Evolutionary conservation across 2,797 vertebrate species (phyloP), one percentile per base, ranked within the genome.

Genomic region (Vultur gryphus): DNA sequence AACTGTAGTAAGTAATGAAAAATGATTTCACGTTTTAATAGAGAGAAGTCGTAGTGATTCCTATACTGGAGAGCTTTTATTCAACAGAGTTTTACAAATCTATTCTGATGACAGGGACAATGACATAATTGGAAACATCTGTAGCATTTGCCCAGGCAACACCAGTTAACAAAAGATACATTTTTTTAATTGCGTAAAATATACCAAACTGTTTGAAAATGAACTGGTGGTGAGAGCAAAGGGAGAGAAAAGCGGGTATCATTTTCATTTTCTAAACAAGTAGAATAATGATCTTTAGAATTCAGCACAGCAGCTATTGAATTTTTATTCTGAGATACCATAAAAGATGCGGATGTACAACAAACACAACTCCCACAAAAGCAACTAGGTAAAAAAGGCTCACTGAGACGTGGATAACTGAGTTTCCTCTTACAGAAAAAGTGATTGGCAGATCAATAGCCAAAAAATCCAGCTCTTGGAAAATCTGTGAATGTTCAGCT

Each of bases 211-310:
- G 28, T 79, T 90, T 82, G 67, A 71, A 95, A 94, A 64, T 90
- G 80, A 87, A 54, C 67, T 78, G 65, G 67, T 89, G 65, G 61
- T 28, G 33, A 77, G 75, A 77, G 59, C 23, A 59, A 89, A 16
- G 70, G 26, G n/a, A 59, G 39, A 90, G 84, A 78, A 94, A 90
- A 95, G 49, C 0, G 0, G 11, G 11, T 55, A 39, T 85, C 59
- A 13, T 89, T 90, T 93, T 92, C 52, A 80, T 94, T 95, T 90
- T 86, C 88, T 37, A 84, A 97, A 92, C 92, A 95, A 94, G 62
- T 21, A 23, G 90, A 94, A 89, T 89, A 84, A 90, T 73, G 43
- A 93, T 84, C 55, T 91, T 88, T 61, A 81, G 77, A 92, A 94
- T 94, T 92, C 69, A 78, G 21, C 43, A 29, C 10, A 35, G 90